Conservation (phyloP, 1,140 invertebrate genomes). For the Patella vulgata region DNA sequence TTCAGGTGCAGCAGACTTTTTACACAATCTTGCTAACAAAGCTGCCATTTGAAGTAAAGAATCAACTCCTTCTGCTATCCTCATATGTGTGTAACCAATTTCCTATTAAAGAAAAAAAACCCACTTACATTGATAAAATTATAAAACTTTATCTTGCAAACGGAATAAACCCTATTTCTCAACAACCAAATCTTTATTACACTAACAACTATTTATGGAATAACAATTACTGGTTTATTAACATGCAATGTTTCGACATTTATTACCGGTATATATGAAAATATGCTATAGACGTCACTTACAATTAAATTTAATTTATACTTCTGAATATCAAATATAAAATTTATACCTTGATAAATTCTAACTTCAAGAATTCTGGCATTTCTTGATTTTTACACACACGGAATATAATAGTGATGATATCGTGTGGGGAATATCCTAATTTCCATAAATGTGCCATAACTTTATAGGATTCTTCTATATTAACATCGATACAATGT, state of each 20-base stretch:
- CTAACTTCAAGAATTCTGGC: slow-evolving; percentile 83
- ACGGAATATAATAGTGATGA: slow-evolving; percentile 93
- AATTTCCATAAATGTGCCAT: slow-evolving; percentile 89
- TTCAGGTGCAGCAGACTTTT: slow-evolving; percentile 50
- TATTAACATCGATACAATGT: slow-evolving; percentile 82
- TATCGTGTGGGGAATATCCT: slow-evolving; percentile 96
- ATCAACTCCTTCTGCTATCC: slow-evolving; percentile 87
- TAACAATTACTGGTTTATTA: too few species aligned
- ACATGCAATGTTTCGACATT: too few species aligned
- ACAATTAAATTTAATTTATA: too few species aligned
- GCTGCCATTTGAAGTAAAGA: slow-evolving; percentile 91
- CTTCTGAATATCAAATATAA: too few species aligned
- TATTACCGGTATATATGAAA: too few species aligned
- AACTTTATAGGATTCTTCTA: slow-evolving; percentile 88
- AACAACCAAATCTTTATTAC: too few species aligned
- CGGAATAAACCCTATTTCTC: too few species aligned
- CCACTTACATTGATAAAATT: too few species aligned
- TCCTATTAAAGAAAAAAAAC: slow-evolving; percentile 73
- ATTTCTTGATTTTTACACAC: slow-evolving; percentile 89
- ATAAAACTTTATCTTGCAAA: too few species aligned
- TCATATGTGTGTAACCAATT: slow-evolving; percentile 91
- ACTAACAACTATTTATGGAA: too few species aligned
- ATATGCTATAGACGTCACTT: too few species aligned
- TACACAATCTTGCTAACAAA: slow-evolving; percentile 84
- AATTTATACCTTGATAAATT: slow-evolving; percentile 81